Evolutionary conservation across 2,113 vertebrate species (phyloP), one percentile per base, ranked within the genome.

Genomic region (Petrocephalus microphthalmus): DNA sequence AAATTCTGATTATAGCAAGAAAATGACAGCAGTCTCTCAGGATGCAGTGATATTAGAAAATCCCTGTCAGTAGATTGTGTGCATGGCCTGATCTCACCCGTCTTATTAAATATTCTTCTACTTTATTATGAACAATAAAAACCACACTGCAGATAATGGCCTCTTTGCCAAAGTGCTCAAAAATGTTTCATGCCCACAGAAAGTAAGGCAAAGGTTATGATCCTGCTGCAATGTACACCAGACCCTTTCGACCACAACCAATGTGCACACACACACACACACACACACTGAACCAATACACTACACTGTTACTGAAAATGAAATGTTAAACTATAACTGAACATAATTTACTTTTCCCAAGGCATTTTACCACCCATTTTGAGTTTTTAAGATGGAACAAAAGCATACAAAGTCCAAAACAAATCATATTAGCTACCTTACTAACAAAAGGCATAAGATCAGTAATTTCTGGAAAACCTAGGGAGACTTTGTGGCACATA

Each of bases 121-220:
- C n/a, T 25, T 64, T 74, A 33, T 74, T 74, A 74, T 74, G 67
- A 74, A 74, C 29, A 74, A 74, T 74, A 74, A 74, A 74, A 74
- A 74, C 11, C 67, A 74, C 29, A 74, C 1, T 74, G 25, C 67
- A 74, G 11, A 74, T 74, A 74, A 74, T 74, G 29, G 25, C 29
- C 67, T 74, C 15, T 74, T 74, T 74, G 11, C 29, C 29, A 17
- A 37, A 74, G 84, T 57, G 84, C 52, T 74, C 13, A 33, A 33
- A 33, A 74, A 52, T 85, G 84, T 85, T 74, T 74, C 29, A 74
- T 4, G 29, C 29, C 67, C 67, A 74, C 29, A 37, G 11, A 71
- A 74, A 74, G 67, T 74, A 37, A 37, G 67, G 13, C 3, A 33
- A 17, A 74, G 67, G 29, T 17, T 74, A 37, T 37, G 13, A 33